Conservation (phyloP, 2,888 invertebrate genomes). For the Alloscopus bannaensis region DNA sequence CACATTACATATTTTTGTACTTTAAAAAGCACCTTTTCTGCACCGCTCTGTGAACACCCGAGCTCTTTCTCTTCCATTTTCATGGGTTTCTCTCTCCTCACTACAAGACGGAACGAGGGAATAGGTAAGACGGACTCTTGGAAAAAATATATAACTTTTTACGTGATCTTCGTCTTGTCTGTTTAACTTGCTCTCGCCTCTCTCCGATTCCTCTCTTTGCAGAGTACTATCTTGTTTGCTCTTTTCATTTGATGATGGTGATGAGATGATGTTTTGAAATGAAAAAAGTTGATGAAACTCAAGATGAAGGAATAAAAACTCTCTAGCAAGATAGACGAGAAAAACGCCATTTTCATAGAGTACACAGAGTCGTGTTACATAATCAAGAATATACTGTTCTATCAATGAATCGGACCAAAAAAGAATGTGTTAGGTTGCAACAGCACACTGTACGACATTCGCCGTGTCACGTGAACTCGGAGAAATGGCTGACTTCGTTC, state of each 20-base stretch:
- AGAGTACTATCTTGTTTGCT: constrained; percentile 49
- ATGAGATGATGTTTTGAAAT: constrained; percentile 37
- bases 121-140: not conserved
- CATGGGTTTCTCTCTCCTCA: constrained; percentile 19
- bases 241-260: constrained; percentile 42
- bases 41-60: constrained; percentile 10
- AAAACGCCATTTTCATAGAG: constrained; percentile 9
- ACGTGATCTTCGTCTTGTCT: not conserved
- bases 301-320: constrained; percentile 34
- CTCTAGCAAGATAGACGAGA: not conserved
- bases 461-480: constrained; percentile 6
- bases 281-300: constrained; percentile 54
- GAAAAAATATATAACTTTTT: constrained; percentile 23
- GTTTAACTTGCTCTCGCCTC: too few species aligned
- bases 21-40: constrained; percentile 23
- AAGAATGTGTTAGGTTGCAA: constrained; percentile 40
- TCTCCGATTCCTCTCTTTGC: too few species aligned
- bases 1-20: not conserved
- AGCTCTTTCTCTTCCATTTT: constrained; percentile 32
- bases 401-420: constrained; percentile 28
- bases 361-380: not conserved
- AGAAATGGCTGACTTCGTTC: too few species aligned
- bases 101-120: constrained; percentile 14
- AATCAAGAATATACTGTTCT: constrained; percentile 6
- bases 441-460: not conserved